Conservation (phyloP, 2,888 invertebrate species). For the Vesta saturnalis region DNA sequence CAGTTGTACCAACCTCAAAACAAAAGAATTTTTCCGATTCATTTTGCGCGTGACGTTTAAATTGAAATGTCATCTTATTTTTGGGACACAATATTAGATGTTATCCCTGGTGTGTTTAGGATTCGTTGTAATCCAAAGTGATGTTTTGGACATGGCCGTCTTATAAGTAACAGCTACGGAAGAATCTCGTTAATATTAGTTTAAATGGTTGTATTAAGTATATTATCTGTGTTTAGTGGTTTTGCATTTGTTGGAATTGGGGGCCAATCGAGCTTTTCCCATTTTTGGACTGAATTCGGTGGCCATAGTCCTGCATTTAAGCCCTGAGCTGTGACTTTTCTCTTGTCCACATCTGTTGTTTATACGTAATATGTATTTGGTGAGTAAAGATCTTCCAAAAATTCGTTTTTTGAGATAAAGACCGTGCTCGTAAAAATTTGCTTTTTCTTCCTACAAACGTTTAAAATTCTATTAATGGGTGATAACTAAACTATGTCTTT, state of each 20-base stretch:
- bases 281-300: constrained; percentile 67
- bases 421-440: constrained; percentile 72
- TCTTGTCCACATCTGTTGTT: constrained; percentile 78
- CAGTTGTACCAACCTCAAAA: too few relatives aligned
- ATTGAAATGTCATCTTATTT: too few relatives aligned
- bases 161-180: constrained; percentile 70
- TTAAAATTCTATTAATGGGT: neutral
- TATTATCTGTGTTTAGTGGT: constrained; percentile 70
- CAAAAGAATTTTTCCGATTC: too few relatives aligned
- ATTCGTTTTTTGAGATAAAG: constrained; percentile 70
- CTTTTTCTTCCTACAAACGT: constrained; percentile 69
- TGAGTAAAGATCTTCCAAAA: constrained; percentile 69
- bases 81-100: too few relatives aligned
- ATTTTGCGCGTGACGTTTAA: too few relatives aligned
- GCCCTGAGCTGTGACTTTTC: constrained; percentile 76
- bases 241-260: constrained; percentile 79
- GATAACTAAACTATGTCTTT: neutral
- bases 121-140: constrained; percentile 66
- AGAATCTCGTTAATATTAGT: constrained; percentile 15
- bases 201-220: constrained; percentile 49
- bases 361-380: constrained; percentile 72
- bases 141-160: constrained; percentile 71
- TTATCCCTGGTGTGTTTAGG: constrained; percentile 62
- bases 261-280: constrained; percentile 77
- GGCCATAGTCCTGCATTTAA: constrained; percentile 79